Percentiles rank a stretch among this genome's conserved stretches.
These are phyloP conservation scores for Amblyopsis rosae DNA, from an alignment of 2,113 vertebrate species.

Conservation along the genomic window DNA sequence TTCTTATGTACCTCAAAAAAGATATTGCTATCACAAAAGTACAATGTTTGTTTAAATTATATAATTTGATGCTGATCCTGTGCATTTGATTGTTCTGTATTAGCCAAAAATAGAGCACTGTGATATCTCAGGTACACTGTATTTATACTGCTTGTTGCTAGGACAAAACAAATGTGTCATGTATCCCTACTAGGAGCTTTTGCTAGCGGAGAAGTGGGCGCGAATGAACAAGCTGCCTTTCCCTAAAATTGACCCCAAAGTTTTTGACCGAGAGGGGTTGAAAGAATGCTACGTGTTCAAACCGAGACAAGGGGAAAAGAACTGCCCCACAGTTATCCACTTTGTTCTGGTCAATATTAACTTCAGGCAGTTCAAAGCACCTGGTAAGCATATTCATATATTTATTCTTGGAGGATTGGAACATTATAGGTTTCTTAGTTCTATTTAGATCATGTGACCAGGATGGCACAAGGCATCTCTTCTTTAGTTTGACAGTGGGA, in stretches of 20 bases:
- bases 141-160: neutral
- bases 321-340: constrained; percentile 94
- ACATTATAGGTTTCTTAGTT: constrained; percentile 4
- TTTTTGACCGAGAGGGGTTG: constrained; percentile 94
- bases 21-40: too few relatives aligned
- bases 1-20: too few relatives aligned
- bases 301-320: constrained; percentile 88
- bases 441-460: constrained; percentile 21
- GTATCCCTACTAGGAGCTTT: constrained; percentile 78
- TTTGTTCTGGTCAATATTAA: constrained; percentile 97
- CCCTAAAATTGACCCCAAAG: constrained; percentile 95
- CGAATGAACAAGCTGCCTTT: constrained; percentile 98
- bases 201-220: constrained; percentile 97
- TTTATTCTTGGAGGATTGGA: constrained; percentile 19
- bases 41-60: too few relatives aligned
- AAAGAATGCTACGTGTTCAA: constrained; percentile 98
- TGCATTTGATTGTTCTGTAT: too few relatives aligned
- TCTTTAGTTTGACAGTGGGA: constrained; percentile 23
- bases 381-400: constrained; percentile 75
- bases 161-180: neutral
- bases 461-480: constrained; percentile 25
- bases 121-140: neutral
- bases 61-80: too few relatives aligned
- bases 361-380: constrained; percentile 91
- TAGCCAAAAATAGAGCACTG: too few relatives aligned